These are phyloP conservation scores for Scopus umbretta DNA, from an alignment of 2,113 vertebrate genomes.

Conservation along the genomic window DNA sequence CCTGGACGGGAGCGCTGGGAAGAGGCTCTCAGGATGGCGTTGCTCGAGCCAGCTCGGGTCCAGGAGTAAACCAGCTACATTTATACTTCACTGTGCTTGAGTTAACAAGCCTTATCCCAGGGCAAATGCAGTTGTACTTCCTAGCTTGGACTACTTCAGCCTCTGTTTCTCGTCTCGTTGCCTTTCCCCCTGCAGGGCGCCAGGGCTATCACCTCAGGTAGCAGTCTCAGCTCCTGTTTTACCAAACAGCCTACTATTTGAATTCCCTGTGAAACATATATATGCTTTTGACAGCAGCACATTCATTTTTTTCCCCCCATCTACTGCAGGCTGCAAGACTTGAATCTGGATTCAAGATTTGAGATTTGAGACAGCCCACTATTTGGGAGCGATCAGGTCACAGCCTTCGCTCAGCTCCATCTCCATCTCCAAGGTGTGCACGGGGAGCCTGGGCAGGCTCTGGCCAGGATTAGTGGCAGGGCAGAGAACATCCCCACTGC, in stretches of 20 bases:
- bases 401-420: background rate
- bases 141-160: background rate
- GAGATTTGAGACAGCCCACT: background rate
- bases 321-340: background rate
- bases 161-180: background rate
- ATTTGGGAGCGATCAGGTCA: background rate
- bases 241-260: background rate
- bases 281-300: background rate
- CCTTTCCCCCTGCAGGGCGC: background rate
- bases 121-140: background rate
- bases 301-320: fast-evolving
- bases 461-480: background rate
- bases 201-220: background rate
- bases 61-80: background rate
- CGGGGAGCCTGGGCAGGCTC: background rate
- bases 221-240: background rate
- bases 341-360: background rate
- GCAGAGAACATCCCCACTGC: background rate
- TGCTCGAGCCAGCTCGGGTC: background rate
- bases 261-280: background rate
- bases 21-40: background rate
- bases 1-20: background rate
- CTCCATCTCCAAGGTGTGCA: background rate
- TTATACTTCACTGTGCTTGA: background rate
- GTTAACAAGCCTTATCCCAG: background rate